Evolutionary conservation across 2,888 invertebrate species (phyloP).

Genomic region (Baccha elongata): DNA sequence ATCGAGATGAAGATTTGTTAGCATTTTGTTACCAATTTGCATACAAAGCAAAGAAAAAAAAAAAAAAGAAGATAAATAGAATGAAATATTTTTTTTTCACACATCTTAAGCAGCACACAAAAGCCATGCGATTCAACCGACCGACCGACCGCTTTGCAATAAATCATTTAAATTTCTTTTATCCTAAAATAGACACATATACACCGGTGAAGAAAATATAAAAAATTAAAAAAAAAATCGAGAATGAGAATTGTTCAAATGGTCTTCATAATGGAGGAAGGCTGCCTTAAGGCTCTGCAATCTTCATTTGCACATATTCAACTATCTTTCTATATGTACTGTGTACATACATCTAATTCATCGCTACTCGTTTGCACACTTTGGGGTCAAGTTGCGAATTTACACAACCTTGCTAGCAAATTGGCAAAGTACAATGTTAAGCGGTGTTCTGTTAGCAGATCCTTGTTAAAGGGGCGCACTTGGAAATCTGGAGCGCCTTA

Average conservation of each 20-base stretch:
- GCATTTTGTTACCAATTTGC: conserved; percentile 69
- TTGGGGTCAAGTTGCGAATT: conserved; percentile 68
- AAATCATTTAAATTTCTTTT: conserved; percentile 67
- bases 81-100: conserved; percentile 22
- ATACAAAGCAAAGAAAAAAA: conserved; percentile 52
- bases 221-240: conserved; percentile 11
- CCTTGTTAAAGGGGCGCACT: neutral
- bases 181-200: conserved; percentile 19
- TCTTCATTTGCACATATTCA: conserved; percentile 47
- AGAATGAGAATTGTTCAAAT: conserved; percentile 25
- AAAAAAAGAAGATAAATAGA: conserved; percentile 50
- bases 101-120: conserved; percentile 6
- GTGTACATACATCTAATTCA: conserved; percentile 21
- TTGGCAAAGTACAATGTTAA: conserved; percentile 63
- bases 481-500: neutral
- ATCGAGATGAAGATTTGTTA: conserved; percentile 51
- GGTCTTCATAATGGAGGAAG: conserved; percentile 39
- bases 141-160: conserved; percentile 55
- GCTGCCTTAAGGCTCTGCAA: conserved; percentile 43
- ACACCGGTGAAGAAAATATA: neutral
- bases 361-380: conserved; percentile 41
- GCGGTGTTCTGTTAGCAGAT: conserved; percentile 25
- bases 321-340: neutral
- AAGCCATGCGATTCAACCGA: conserved; percentile 42
- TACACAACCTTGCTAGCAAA: conserved; percentile 66